Percentiles rank a stretch among this genome's conserved stretches.
Evolutionary conservation across 2,888 invertebrate genomes (phyloP).

Genomic region (Amorpha juglandis): DNA sequence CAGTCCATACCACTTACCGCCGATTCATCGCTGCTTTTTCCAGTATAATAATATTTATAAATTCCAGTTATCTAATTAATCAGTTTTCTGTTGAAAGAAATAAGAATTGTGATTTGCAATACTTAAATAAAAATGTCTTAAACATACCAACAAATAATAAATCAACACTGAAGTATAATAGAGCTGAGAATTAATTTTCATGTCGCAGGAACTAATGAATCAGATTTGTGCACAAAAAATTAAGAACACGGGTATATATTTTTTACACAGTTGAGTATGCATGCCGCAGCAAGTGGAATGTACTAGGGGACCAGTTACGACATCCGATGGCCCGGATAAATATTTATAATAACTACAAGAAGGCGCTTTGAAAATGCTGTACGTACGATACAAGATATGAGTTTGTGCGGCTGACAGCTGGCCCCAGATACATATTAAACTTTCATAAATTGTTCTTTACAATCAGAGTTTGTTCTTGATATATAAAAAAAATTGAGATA

Average conservation of each 20-base stretch:
- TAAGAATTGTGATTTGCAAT: background rate
- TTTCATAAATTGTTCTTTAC: conserved; percentile 3
- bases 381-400: conserved; percentile 23
- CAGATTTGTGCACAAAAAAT: conserved; percentile 18
- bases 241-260: conserved; percentile 23
- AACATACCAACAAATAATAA: conserved; percentile 11
- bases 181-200: conserved; percentile 11
- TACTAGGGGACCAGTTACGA: conserved; percentile 19
- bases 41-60: too few relatives aligned
- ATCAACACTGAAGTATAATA: conserved; percentile 9
- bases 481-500: background rate
- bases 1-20: too few relatives aligned
- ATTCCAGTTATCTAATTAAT: too few relatives aligned
- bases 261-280: conserved; percentile 24
- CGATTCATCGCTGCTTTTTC: too few relatives aligned
- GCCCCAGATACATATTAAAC: conserved; percentile 2
- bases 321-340: conserved; percentile 26
- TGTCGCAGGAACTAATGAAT: conserved; percentile 24
- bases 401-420: conserved; percentile 19
- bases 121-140: conserved; percentile 1
- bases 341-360: conserved; percentile 28
- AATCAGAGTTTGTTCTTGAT: background rate
- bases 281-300: conserved; percentile 21
- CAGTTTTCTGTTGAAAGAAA: background rate
- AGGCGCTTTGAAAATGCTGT: conserved; percentile 25